A percentile compares a stretch with the other conserved stretches of the same genome.
Conservation (phyloP, 2,797 vertebrate species). For the Urophycis tenuis region DNA sequence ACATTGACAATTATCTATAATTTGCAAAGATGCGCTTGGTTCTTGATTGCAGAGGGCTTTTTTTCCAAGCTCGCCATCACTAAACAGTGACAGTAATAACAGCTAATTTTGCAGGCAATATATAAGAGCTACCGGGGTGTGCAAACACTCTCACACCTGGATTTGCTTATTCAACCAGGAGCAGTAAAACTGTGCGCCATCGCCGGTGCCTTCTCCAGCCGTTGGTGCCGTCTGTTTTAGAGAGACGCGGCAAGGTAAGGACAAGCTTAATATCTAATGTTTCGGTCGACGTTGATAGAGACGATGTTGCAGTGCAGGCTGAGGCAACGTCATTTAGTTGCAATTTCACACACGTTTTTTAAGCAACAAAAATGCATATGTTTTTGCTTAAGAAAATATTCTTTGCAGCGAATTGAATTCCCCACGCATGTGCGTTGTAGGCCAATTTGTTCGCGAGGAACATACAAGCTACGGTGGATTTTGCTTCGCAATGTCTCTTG, state of each 20-base stretch:
- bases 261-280: background rate
- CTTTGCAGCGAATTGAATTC: background rate
- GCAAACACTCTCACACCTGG: slow-evolving; percentile 99
- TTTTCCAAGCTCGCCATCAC: slow-evolving; percentile 87
- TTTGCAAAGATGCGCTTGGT: slow-evolving; percentile 99
- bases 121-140: slow-evolving; percentile 99
- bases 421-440: background rate
- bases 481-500: background rate
- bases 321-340: background rate
- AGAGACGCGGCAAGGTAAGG: slow-evolving; percentile 62
- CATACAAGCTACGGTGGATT: background rate
- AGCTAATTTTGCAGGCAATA: slow-evolving; percentile 99
- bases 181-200: slow-evolving; percentile 59
- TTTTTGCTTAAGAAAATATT: background rate
- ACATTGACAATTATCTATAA: slow-evolving; percentile 99
- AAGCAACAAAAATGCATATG: background rate
- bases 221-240: slow-evolving; percentile 40
- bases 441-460: background rate
- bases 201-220: slow-evolving; percentile 25
- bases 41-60: slow-evolving; percentile 98
- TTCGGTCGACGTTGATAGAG: background rate
- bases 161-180: slow-evolving; percentile 91
- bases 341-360: background rate
- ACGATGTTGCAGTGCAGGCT: background rate
- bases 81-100: slow-evolving; percentile 99